phyloP scores from a whole-genome alignment of 2,888 invertebrate species.

The Drosophila buzzatii region DNA sequence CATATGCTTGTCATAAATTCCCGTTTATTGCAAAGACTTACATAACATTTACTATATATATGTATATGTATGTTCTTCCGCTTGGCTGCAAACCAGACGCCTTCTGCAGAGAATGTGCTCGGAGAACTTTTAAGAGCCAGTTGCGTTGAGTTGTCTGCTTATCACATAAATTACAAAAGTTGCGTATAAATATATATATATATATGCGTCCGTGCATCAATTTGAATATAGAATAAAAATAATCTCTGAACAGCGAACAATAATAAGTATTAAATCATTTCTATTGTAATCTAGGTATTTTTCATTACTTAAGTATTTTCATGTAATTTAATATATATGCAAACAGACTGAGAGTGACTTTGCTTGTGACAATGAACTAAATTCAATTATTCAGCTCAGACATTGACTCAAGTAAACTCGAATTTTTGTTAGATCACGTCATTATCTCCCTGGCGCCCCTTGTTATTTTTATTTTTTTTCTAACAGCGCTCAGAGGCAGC shows the following conservation, averaged over 20 bases:
- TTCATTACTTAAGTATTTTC: conserved; percentile 20
- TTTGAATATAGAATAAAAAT: conserved; percentile 7
- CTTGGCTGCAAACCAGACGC: conserved; percentile 12
- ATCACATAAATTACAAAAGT: conserved; percentile 57
- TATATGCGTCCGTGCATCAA: conserved; percentile 1
- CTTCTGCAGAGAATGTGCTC: conserved; percentile 28
- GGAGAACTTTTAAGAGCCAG: conserved; percentile 31
- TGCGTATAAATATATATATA: conserved; percentile 7
- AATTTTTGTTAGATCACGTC: conserved; percentile 30
- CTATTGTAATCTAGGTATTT: conserved; percentile 43
- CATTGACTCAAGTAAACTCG: conserved; percentile 14
- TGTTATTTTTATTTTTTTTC: conserved; percentile 20
- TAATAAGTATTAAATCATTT: conserved; percentile 46
- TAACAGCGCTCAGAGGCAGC: conserved; percentile 1
- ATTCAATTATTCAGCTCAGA: conserved; percentile 32
- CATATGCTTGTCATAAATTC: conserved; percentile 64
- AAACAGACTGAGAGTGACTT: conserved; percentile 43
- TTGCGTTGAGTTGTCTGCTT: conserved; percentile 36
- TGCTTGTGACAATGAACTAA: conserved; percentile 62
- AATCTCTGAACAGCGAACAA: conserved; percentile 33
- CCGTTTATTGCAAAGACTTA: conserved; percentile 59
- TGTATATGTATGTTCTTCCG: conserved; percentile 5
- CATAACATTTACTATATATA: conserved; percentile 37
- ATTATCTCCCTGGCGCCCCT: conserved; percentile 34
- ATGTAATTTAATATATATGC: conserved; percentile 11